Evolutionary conservation across 2,797 vertebrate genomes (phyloP).

Genomic region (Cryptoblepharus egeriae): DNA sequence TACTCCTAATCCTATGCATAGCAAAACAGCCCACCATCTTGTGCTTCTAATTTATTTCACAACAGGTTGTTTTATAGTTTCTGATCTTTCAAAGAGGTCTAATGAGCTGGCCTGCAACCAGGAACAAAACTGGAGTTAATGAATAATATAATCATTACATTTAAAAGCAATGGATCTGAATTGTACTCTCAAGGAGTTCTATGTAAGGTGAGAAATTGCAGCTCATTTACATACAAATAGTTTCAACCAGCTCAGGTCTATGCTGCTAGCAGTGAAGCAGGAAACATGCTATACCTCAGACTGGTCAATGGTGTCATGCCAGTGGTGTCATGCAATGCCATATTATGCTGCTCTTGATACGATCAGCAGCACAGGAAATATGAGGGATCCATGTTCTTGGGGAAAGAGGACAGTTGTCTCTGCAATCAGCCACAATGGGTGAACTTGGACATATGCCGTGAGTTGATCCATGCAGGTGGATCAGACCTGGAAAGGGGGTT

Average conservation of each 20-base stretch:
- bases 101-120: background rate
- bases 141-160: constrained; percentile 24
- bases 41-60: constrained; percentile 12
- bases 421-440: no score
- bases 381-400: background rate
- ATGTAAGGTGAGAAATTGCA: constrained; percentile 8
- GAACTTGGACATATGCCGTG: no score
- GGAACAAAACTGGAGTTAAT: constrained; percentile 16
- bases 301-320: background rate
- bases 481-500: no score
- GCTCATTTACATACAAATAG: constrained; percentile 26
- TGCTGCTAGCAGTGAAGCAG: background rate
- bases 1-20: background rate
- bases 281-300: background rate
- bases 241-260: background rate
- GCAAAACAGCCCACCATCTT: background rate
- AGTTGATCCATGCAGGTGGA: no score
- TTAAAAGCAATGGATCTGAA: constrained; percentile 22
- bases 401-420: no score
- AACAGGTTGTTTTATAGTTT: constrained; percentile 13
- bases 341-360: background rate
- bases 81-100: constrained; percentile 18
- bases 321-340: background rate
- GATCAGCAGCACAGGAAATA: background rate
- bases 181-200: constrained; percentile 1